Conservation (phyloP, 2,888 invertebrate species). For the Gastrophysa polygoni region DNA sequence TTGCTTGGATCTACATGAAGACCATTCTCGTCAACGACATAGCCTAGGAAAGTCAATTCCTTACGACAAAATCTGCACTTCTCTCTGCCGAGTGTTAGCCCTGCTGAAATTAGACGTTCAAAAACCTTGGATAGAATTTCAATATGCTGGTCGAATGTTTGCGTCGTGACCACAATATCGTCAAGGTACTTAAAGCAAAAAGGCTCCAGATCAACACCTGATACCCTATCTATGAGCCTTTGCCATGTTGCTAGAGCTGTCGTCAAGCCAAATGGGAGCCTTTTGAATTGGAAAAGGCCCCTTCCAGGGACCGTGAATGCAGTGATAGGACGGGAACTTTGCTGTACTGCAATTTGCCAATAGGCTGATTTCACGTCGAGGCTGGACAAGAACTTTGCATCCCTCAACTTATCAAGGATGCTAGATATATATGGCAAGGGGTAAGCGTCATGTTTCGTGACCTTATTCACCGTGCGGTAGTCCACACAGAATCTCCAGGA, state of each 20-base stretch:
- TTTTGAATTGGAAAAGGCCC: slow-evolving; percentile 39
- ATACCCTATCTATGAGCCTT: slow-evolving; percentile 32
- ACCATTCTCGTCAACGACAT: slow-evolving; percentile 22
- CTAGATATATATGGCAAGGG: not conserved
- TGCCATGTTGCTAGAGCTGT: slow-evolving; percentile 42
- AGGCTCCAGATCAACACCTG: slow-evolving; percentile 34
- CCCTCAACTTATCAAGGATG: not conserved
- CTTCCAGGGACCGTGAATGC: slow-evolving; percentile 25
- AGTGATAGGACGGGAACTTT: not conserved
- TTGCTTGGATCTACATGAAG: slow-evolving; percentile 20
- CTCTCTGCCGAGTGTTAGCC: slow-evolving; percentile 35
- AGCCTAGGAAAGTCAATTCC: slow-evolving; percentile 24
- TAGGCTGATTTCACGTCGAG: not conserved
- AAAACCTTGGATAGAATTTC: slow-evolving; percentile 31
- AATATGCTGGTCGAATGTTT: slow-evolving; percentile 32
- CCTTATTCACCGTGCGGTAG: not conserved
- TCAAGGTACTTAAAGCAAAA: slow-evolving; percentile 40
- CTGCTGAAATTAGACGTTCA: slow-evolving; percentile 21
- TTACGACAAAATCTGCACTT: slow-evolving; percentile 24
- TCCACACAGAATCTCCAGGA: no score
- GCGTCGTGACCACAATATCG: slow-evolving; percentile 37
- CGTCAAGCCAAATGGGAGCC: slow-evolving; percentile 42
- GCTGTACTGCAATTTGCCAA: not conserved
- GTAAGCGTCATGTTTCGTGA: not conserved
- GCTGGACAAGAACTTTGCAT: not conserved